These are phyloP conservation scores for Perithous albicinctus DNA, from an alignment of 2,888 invertebrate species.

Conservation along the genomic window DNA sequence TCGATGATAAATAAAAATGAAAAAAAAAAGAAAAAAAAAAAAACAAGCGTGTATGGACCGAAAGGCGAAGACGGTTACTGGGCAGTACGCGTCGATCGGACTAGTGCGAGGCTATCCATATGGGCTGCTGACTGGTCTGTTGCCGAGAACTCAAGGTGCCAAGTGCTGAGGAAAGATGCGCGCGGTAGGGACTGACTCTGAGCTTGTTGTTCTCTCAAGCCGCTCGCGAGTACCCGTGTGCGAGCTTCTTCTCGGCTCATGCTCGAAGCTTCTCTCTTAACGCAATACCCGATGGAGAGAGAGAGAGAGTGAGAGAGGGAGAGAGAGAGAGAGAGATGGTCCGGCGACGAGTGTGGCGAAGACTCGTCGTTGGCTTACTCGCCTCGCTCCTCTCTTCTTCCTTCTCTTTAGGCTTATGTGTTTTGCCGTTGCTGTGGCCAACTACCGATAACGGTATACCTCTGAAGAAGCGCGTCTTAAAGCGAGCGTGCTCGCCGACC, in stretches of 20 bases:
- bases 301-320: no score
- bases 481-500: conserved; percentile 72
- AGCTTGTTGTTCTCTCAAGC: conserved; percentile 48
- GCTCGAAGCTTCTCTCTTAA: conserved; percentile 1
- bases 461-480: conserved; percentile 37
- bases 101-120: conserved; percentile 19
- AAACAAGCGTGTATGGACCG: conserved; percentile 14
- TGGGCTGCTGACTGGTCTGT: conserved; percentile 13
- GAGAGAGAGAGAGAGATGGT: no score
- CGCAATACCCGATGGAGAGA: conserved; percentile 19
- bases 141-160: conserved; percentile 16
- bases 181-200: conserved; percentile 46
- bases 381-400: conserved; percentile 67
- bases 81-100: conserved; percentile 21
- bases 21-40: no score
- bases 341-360: conserved; percentile 51
- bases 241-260: neutral
- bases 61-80: conserved; percentile 24
- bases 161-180: conserved; percentile 44
- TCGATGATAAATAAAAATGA: neutral
- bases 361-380: no score
- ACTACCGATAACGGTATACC: conserved; percentile 79
- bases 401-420: conserved; percentile 28
- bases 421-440: conserved; percentile 43
- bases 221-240: conserved; percentile 15